Percentiles rank a stretch among this genome's conserved stretches.
phyloP scores from a whole-genome alignment of 35 echinoderm and acorn worm species.

The Ophiothrix spiculata region DNA sequence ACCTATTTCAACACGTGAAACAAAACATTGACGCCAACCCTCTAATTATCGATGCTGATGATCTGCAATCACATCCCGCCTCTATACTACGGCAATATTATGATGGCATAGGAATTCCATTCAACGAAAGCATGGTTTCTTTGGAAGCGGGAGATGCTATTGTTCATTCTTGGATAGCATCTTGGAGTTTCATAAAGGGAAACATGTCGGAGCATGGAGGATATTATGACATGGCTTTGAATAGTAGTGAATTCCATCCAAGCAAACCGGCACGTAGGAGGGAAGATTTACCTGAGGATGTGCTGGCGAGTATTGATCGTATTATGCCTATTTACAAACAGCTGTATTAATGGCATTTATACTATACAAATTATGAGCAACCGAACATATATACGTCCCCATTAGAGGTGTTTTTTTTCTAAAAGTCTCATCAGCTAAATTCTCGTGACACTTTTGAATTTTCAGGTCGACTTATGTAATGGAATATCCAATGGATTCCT shows the following conservation, averaged over 20 bases:
- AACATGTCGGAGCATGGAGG: neutral
- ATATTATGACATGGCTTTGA: neutral
- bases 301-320: neutral
- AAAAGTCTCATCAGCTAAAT: too few relatives aligned
- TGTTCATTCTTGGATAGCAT: neutral
- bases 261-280: neutral
- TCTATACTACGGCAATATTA: conserved; percentile 21
- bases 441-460: too few relatives aligned
- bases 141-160: conserved; percentile 22
- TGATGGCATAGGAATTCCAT: conserved; percentile 26
- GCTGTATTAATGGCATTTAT: too few relatives aligned
- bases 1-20: neutral
- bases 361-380: too few relatives aligned
- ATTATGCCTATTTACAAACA: neutral
- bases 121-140: conserved; percentile 5
- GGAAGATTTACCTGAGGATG: neutral
- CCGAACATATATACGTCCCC: too few relatives aligned
- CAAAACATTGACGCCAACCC: conserved; percentile 36
- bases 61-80: conserved; percentile 28
- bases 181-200: neutral
- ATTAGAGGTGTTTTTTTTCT: too few relatives aligned
- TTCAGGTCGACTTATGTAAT: too few relatives aligned
- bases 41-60: conserved; percentile 45
- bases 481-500: too few relatives aligned
- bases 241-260: neutral